A percentile compares a stretch with the other conserved stretches of the same genome.
Conservation (phyloP, 2,888 invertebrate genomes). For the Diaperis boleti region DNA sequence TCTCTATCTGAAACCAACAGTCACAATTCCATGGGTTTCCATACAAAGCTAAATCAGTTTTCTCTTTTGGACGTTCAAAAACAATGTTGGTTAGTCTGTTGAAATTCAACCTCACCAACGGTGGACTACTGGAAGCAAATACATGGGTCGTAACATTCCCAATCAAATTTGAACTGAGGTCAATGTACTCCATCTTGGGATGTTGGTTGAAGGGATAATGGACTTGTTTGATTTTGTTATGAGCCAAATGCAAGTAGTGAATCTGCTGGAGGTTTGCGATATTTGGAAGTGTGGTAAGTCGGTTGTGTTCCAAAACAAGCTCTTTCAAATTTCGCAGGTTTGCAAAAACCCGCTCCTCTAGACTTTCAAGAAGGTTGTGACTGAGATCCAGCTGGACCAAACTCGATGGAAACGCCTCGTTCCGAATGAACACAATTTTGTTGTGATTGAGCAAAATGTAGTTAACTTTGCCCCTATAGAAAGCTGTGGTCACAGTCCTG, state of each 20-base stretch:
- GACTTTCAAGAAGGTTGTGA: neutral
- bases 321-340: slow-evolving; percentile 4
- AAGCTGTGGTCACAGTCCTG: neutral
- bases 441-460: slow-evolving; percentile 17
- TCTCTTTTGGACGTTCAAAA: neutral
- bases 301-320: slow-evolving; percentile 5
- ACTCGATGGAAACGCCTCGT: neutral
- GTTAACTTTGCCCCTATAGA: slow-evolving; percentile 2
- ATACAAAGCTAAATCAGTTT: slow-evolving; percentile 12
- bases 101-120: neutral
- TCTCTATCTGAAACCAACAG: slow-evolving; percentile 18
- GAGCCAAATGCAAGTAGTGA: slow-evolving; percentile 10
- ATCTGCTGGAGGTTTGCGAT: neutral
- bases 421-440: neutral
- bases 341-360: neutral
- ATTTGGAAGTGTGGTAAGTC: neutral
- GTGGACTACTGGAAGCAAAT: neutral
- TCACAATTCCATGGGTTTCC: slow-evolving; percentile 25
- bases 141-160: neutral
- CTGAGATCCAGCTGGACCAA: slow-evolving; percentile 23
- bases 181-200: neutral
- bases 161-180: slow-evolving; percentile 8
- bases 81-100: slow-evolving; percentile 5
- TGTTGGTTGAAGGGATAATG: slow-evolving; percentile 1
- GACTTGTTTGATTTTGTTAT: slow-evolving; percentile 7